phyloP scores from a whole-genome alignment of 2,888 invertebrate species.

The Epicampocera succincta region DNA sequence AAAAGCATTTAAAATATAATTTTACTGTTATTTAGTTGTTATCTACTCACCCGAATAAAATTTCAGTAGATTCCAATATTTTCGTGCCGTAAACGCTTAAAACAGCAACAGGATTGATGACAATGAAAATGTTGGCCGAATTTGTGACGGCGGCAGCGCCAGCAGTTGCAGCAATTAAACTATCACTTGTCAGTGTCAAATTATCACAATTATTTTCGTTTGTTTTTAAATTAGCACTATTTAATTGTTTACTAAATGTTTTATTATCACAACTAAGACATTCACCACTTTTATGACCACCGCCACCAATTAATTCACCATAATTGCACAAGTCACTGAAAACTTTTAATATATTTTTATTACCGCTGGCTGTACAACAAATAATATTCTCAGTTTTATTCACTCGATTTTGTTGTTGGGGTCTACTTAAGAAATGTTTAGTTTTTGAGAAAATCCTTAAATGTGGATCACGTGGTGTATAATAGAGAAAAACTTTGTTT shows the following conservation, averaged over 20 bases:
- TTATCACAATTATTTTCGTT: slow-evolving; percentile 62
- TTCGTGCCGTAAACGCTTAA: slow-evolving; percentile 38
- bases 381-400: slow-evolving; percentile 10
- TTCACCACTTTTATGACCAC: slow-evolving; percentile 33
- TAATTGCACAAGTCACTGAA: slow-evolving; percentile 80
- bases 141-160: slow-evolving; percentile 27
- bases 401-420: slow-evolving; percentile 29
- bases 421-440: slow-evolving; percentile 61
- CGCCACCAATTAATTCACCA: slow-evolving; percentile 80
- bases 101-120: slow-evolving; percentile 23
- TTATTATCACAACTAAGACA: slow-evolving; percentile 37
- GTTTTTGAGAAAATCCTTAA: slow-evolving; percentile 78
- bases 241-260: slow-evolving; percentile 58
- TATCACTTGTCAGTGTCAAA: slow-evolving; percentile 52
- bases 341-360: slow-evolving; percentile 76
- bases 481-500: slow-evolving; percentile 80
- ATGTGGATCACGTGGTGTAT: slow-evolving; percentile 81
- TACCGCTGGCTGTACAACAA: slow-evolving; percentile 3
- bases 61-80: slow-evolving; percentile 38
- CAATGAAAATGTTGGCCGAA: slow-evolving; percentile 37
- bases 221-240: slow-evolving; percentile 58
- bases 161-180: slow-evolving; percentile 42
- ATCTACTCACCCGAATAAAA: slow-evolving; percentile 55
- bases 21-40: too few species aligned
- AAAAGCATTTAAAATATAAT: too few species aligned